Conservation (phyloP, 2,113 vertebrate species). For the Hippocampus abdominalis region DNA sequence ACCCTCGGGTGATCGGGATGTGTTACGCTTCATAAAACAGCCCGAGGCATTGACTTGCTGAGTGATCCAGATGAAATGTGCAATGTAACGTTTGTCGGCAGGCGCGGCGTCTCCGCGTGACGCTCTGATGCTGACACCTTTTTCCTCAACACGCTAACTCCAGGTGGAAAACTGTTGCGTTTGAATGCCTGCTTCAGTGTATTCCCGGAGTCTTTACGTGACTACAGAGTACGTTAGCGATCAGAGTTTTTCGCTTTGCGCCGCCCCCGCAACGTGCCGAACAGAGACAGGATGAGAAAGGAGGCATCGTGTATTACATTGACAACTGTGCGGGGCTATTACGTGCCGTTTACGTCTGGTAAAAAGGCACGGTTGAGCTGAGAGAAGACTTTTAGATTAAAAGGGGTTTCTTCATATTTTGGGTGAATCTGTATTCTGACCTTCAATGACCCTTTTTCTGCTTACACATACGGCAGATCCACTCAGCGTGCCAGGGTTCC, state of each 20-base stretch:
- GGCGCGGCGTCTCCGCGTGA: conserved; percentile 43
- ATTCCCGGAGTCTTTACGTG: conserved; percentile 40
- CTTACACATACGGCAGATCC: neutral
- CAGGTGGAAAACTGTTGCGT: conserved; percentile 52
- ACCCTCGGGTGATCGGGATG: conserved; percentile 54
- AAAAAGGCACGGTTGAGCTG: conserved; percentile 33
- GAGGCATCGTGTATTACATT: conserved; percentile 55
- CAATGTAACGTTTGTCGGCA: conserved; percentile 58
- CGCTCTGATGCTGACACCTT: conserved; percentile 59
- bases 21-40: conserved; percentile 54
- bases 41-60: conserved; percentile 55
- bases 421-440: conserved; percentile 13
- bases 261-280: conserved; percentile 39
- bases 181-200: conserved; percentile 38
- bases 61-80: conserved; percentile 66
- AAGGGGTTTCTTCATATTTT: conserved; percentile 23
- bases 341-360: conserved; percentile 55
- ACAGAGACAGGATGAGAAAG: conserved; percentile 54
- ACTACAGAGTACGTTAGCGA: conserved; percentile 47
- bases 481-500: too few relatives aligned
- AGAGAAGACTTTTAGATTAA: conserved; percentile 26
- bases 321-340: conserved; percentile 46
- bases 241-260: conserved; percentile 33
- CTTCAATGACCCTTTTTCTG: neutral
- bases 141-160: conserved; percentile 36